Conservation (phyloP, 1,140 invertebrate species). For the Drosophila novamexicana region DNA sequence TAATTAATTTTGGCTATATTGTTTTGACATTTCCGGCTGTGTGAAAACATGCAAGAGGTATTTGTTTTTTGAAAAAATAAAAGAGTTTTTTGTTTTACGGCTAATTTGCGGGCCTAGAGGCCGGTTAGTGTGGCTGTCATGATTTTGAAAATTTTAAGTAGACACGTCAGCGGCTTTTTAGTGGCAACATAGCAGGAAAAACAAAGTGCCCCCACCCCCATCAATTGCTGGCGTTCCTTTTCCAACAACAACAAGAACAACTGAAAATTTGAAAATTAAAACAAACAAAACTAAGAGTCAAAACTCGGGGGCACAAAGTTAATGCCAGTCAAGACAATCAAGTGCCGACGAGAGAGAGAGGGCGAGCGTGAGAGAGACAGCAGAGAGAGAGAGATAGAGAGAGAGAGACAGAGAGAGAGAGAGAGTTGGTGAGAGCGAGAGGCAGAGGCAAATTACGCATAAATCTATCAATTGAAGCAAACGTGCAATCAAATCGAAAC, state of each 20-base stretch:
- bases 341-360: slow-evolving; percentile 45
- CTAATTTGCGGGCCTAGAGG: slow-evolving; percentile 69
- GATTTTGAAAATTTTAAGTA: slow-evolving; percentile 74
- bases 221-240: slow-evolving; percentile 53
- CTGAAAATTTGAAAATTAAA: slow-evolving; percentile 55
- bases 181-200: slow-evolving; percentile 65
- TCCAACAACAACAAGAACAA: slow-evolving; percentile 25
- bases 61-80: slow-evolving; percentile 24
- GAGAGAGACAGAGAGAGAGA: background rate
- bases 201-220: slow-evolving; percentile 63
- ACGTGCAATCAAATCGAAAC: slow-evolving; percentile 25
- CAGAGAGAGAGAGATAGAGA: background rate
- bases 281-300: slow-evolving; percentile 62
- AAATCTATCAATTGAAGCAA: slow-evolving; percentile 73
- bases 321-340: slow-evolving; percentile 72
- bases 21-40: slow-evolving; percentile 69
- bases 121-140: slow-evolving; percentile 62
- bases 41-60: slow-evolving; percentile 38
- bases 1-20: slow-evolving; percentile 31
- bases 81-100: slow-evolving; percentile 28
- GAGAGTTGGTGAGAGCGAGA: background rate
- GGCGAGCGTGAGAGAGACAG: background rate
- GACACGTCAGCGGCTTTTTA: slow-evolving; percentile 74
- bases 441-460: slow-evolving; percentile 60
- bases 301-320: slow-evolving; percentile 61